Percentiles rank a stretch among this genome's conserved stretches.
Evolutionary conservation across 2,113 vertebrate species (phyloP).

Genomic region (Lepidothrix coronata): DNA sequence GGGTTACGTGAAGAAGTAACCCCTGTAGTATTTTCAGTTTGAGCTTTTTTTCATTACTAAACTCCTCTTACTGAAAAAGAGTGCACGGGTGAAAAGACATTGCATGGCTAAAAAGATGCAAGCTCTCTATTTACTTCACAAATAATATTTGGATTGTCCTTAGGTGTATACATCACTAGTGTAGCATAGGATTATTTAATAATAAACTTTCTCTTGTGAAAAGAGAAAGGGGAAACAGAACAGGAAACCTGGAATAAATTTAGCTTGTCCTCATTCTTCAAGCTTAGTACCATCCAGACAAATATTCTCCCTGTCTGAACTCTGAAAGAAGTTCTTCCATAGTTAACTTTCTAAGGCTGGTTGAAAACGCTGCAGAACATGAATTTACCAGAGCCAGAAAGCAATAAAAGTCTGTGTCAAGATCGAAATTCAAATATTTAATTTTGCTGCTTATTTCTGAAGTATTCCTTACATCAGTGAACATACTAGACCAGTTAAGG

Average conservation of each 20-base stretch:
- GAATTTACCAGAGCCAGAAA: neutral
- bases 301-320: slow-evolving; percentile 33
- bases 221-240: slow-evolving; percentile 34
- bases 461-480: neutral
- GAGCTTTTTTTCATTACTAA: neutral
- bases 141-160: neutral
- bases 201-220: neutral
- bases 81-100: neutral
- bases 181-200: neutral
- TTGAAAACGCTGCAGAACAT: neutral
- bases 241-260: slow-evolving; percentile 64
- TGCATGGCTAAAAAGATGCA: neutral
- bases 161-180: neutral
- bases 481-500: neutral
- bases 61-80: neutral
- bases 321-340: neutral
- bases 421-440: neutral
- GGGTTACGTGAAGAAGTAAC: slow-evolving; percentile 2
- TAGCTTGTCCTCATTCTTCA: slow-evolving; percentile 53
- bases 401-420: neutral
- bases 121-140: neutral
- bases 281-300: slow-evolving; percentile 26
- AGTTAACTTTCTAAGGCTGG: neutral
- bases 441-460: slow-evolving; percentile 1
- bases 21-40: neutral